Base-by-base conservation (phyloP, 2,797 vertebrate species). In the Picus viridis region DNA sequence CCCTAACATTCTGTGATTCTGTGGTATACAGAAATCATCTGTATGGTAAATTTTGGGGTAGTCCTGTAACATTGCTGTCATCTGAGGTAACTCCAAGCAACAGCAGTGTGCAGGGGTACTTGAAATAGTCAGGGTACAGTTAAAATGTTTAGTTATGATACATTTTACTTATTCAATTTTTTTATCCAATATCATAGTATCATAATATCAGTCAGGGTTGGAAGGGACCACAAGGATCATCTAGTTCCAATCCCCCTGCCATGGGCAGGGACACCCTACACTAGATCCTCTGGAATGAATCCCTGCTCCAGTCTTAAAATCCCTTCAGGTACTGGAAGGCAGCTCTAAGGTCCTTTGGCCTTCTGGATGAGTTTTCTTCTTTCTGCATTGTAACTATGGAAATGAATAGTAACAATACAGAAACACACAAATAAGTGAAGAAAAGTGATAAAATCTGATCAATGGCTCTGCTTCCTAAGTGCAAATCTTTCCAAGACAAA, bases 1-100 rank as follows among this genome's bases (percentile, higher is more conserved):
- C 47, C 47, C 47, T 49, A 22, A 49, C 47, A 49, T 22, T 49
- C 47, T 49, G 47, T 49, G 22, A 23, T 23, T 49, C 94, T 85
- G 63, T 91, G 77, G 95, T 57, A 91, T 56, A 86, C 32, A 93
- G 22, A 93, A 95, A 93, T 94, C 34, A 34, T 34, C 34, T 34
- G 34, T 34, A 34, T 34, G 34, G 34, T 34, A 34, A 34, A 34
- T 90, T 93, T 88, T 80, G 84, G 74, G 95, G 78, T 39, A 90
- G 30, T 69, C 94, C 79, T 69, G 19, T 87, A 88, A 86, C 63
- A 74, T 2, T 90, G 47, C 69, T 92, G 39, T 80, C 80, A 91
- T 64, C 30, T 81, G 51, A 95, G 41, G 79, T 58, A 94, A 92
- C 36, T 75, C 49, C 30, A 92, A 93, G 88, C 8, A 93, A 69